These are phyloP conservation scores for Heliconius nattereri DNA, from an alignment of 1,140 invertebrate genomes.

Conservation along the genomic window DNA sequence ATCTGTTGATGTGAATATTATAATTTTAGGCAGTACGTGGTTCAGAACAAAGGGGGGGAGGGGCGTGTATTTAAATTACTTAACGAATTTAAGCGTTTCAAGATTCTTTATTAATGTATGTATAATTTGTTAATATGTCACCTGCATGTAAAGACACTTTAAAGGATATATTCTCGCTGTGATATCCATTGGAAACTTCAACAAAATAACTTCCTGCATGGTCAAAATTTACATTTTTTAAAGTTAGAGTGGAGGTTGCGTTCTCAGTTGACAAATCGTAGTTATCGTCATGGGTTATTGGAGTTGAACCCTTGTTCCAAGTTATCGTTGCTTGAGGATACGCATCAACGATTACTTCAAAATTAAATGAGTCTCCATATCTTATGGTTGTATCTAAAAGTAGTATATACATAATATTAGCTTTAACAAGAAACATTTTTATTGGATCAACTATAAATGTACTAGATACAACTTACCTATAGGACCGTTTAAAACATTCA, in stretches of 20 bases:
- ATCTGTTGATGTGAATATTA: too few relatives aligned
- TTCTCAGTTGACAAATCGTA: conserved; percentile 38
- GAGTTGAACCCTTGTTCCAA: conserved; percentile 42
- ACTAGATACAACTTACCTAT: background rate
- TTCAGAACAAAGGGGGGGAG: too few relatives aligned
- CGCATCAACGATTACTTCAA: conserved; percentile 46
- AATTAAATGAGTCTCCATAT: conserved; percentile 33
- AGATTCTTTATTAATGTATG: background rate
- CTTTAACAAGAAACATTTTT: background rate
- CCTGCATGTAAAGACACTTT: background rate
- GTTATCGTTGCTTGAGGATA: conserved; percentile 40
- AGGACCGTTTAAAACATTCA: background rate
- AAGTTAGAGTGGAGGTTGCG: conserved; percentile 32
- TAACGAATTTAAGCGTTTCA: too few relatives aligned
- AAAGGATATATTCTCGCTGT: conserved; percentile 23
- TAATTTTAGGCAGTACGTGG: too few relatives aligned
- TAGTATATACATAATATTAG: background rate
- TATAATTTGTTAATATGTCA: background rate
- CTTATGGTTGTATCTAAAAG: conserved; percentile 42
- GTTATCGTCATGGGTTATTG: conserved; percentile 28
- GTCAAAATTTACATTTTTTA: conserved; percentile 39
- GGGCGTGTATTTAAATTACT: too few relatives aligned
- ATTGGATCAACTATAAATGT: background rate
- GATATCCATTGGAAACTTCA: conserved; percentile 40
- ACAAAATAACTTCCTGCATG: conserved; percentile 39